Conservation (phyloP, 2,797 vertebrate genomes). For the Acanthurus tractus region DNA sequence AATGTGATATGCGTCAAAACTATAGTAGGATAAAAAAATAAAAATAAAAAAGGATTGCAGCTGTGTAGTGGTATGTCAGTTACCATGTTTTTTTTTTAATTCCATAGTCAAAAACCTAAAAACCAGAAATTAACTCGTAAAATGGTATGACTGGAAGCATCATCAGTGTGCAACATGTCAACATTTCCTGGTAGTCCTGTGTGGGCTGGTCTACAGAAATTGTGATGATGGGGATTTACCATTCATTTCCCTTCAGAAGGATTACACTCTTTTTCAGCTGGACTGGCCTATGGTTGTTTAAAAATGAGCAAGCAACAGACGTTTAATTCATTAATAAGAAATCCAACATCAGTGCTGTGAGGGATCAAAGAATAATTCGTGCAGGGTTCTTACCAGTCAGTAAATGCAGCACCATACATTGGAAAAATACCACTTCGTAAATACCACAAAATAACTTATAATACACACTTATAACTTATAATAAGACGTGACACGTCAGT, state of each 20-base stretch:
- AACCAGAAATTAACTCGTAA: not conserved
- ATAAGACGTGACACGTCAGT: no score
- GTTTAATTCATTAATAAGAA: slow-evolving; percentile 7
- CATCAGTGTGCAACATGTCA: slow-evolving; percentile 5
- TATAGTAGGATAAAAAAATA: no score
- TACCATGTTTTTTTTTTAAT: not conserved
- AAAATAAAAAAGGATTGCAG: no score
- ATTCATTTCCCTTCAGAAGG: slow-evolving; percentile 1
- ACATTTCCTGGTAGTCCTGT: slow-evolving; percentile 36
- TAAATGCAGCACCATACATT: not conserved
- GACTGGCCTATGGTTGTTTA: not conserved
- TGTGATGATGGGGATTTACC: slow-evolving; percentile 43
- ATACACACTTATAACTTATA: no score
- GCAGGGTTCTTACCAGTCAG: not conserved
- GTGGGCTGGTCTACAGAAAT: slow-evolving; percentile 26
- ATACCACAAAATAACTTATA: no score
- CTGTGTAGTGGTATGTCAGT: no score
- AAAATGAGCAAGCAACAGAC: not conserved
- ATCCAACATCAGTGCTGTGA: not conserved
- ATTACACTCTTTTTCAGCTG: not conserved
- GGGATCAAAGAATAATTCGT: no score
- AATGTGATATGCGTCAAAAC: no score
- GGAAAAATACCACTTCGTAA: not conserved
- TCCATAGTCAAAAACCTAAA: not conserved
- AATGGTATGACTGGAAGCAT: not conserved